These are phyloP conservation scores for Melanerpes aurifrons DNA, from an alignment of 2,113 vertebrate species.

Conservation along the genomic window DNA sequence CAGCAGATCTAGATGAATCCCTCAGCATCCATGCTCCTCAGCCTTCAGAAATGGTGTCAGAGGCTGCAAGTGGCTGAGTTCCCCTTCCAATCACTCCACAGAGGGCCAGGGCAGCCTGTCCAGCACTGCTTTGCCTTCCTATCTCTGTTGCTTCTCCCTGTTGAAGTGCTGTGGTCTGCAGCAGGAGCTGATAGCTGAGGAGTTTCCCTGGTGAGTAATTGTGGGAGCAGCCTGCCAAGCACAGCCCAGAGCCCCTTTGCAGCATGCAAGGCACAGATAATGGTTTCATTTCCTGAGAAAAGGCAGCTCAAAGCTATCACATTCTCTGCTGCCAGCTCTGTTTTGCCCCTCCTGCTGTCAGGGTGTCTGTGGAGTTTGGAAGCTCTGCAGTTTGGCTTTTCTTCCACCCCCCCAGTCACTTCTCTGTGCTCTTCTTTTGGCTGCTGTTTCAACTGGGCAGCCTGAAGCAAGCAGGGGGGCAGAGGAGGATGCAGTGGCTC, in stretches of 20 bases:
- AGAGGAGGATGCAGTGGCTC: background rate
- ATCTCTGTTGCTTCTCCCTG: background rate
- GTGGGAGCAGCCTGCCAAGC: background rate
- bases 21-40: background rate
- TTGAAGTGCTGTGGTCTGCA: accelerated
- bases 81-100: accelerated
- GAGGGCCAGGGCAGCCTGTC: background rate
- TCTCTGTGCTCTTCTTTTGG: background rate
- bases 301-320: background rate
- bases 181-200: accelerated
- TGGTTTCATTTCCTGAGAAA: background rate
- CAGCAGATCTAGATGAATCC: too few relatives aligned
- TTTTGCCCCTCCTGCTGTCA: background rate
- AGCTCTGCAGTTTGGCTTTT: background rate
- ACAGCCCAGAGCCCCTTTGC: background rate
- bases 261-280: background rate
- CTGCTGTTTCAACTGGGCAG: background rate
- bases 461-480: background rate
- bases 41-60: accelerated
- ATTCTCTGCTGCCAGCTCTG: background rate
- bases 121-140: background rate
- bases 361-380: background rate
- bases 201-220: background rate
- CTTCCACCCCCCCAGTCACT: background rate
- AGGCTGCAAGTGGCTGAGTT: background rate